Evolutionary conservation across 1,140 invertebrate genomes (phyloP), one percentile per base, ranked within the genome.

Genomic region (Drosophila santomea): DNA sequence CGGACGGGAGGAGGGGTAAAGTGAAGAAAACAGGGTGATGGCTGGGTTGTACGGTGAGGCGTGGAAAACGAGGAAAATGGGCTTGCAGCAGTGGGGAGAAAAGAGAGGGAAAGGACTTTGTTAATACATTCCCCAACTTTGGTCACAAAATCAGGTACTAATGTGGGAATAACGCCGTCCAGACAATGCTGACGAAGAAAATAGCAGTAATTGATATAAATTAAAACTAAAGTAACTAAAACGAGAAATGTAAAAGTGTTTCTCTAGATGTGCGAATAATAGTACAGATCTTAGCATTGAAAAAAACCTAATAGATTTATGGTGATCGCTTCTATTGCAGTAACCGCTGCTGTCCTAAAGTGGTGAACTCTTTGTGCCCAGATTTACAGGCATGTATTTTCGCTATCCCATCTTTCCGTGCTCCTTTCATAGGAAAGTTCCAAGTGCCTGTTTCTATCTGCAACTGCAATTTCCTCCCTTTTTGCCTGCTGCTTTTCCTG

Each of bases 91-190:
- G 58, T 25, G 20, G 50, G 7, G 23, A 57, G 20, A 56, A 38
- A 28, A 50, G 43, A 58, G 44, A 58, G 20, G 52, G 51, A 71
- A 58, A 71, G 67, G 67, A 71, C 66, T 56, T 28, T 69, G 64
- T 57, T 71, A 48, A 71, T 71, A 47, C n/a, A 23, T 25, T 39
- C 57, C 14, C 36, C 43, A 69, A 23, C 36, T 57, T 69, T 57
- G 43, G 35, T 41, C 52, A 17, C 25, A 57, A 69, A 71, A 71
- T 67, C 63, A 56, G 41, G 32, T 68, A 47, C 50, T 68, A 41
- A 56, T 69, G n/a, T 38, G 45, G 36, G n/a, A 63, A 48, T 25
- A 23, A 15, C 17, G 5, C 28, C 10, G 7, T n/a, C 3, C 14
- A 17, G 23, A 23, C 17, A 58, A 32, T 32, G 11, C 6, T 11